A percentile compares a stretch with the other conserved stretches of the same genome.
These are phyloP conservation scores for Monodelphis domestica DNA, from an alignment of 2,797 vertebrate genomes.

Conservation along the genomic window DNA sequence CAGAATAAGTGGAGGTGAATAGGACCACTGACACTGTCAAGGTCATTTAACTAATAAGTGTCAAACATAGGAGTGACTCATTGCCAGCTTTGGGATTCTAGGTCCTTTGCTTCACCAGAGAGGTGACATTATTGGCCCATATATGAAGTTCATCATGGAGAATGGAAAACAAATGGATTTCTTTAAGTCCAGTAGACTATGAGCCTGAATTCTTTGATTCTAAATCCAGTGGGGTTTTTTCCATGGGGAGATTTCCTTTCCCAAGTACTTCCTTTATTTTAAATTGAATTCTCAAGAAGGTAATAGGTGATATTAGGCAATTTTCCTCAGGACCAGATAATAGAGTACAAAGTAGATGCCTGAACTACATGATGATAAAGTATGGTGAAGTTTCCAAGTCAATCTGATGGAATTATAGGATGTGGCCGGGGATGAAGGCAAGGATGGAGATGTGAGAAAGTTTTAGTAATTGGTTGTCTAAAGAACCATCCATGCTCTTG, in stretches of 20 bases:
- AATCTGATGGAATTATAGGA: neutral
- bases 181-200: neutral
- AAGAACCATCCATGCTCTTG: neutral
- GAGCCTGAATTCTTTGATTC: neutral
- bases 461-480: neutral
- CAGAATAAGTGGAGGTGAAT: neutral
- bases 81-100: neutral
- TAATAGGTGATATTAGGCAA: neutral
- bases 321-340: neutral
- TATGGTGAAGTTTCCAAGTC: neutral
- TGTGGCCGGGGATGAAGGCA: neutral
- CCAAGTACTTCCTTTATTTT: neutral
- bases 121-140: neutral
- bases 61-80: neutral
- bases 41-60: neutral
- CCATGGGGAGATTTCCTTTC: neutral
- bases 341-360: neutral
- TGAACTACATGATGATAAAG: no score
- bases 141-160: neutral
- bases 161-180: neutral
- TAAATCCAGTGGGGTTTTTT: neutral
- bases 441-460: neutral
- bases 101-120: neutral
- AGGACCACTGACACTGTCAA: neutral
- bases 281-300: neutral